phyloP scores from a whole-genome alignment of 2,888 invertebrate species.

The Leptinotarsa tumamoca region DNA sequence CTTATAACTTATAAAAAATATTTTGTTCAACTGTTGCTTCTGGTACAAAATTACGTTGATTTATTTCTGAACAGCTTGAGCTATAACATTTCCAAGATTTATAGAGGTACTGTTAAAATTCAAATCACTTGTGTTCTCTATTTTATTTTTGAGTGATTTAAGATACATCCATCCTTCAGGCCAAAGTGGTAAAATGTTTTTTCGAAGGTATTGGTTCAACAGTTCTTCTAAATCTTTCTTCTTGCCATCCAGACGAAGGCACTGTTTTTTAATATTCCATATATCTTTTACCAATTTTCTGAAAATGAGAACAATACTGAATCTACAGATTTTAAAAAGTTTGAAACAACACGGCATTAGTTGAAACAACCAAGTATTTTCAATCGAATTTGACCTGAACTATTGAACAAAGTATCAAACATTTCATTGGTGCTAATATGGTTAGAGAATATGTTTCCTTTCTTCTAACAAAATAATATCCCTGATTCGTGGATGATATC shows the following conservation, averaged over 20 bases:
- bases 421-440: too few species aligned
- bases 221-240: conserved; percentile 1
- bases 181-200: neutral
- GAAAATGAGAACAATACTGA: neutral
- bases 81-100: neutral
- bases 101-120: neutral
- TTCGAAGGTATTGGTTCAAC: neutral
- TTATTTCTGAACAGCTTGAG: neutral
- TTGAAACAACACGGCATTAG: too few species aligned
- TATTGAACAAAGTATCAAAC: too few species aligned
- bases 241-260: neutral
- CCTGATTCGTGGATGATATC: too few species aligned
- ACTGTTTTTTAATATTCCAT: conserved; percentile 3
- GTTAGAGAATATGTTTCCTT: too few species aligned
- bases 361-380: too few species aligned
- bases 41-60: too few species aligned
- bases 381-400: too few species aligned
- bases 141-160: neutral
- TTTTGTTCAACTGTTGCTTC: too few species aligned
- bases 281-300: neutral
- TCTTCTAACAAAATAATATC: too few species aligned
- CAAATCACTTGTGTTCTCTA: neutral
- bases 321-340: too few species aligned
- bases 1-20: too few species aligned
- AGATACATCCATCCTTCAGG: conserved; percentile 2